phyloP scores from a whole-genome alignment of 2,113 vertebrate species.

The Lepisosteus oculatus region DNA sequence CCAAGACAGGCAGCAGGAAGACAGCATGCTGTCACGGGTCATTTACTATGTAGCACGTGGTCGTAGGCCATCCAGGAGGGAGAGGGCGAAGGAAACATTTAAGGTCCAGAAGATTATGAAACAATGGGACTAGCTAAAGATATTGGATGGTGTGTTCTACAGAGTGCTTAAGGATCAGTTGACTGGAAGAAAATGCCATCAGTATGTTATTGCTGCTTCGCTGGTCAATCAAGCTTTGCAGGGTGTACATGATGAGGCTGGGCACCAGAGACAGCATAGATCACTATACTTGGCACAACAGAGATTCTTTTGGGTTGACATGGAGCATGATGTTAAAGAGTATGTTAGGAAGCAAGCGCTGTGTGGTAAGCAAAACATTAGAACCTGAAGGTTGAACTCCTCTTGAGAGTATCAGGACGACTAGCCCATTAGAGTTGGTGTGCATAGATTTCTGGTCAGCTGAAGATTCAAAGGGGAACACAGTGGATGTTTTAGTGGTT shows the following conservation, averaged over 20 bases:
- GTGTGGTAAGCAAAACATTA: constrained; percentile 14
- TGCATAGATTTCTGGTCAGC: constrained; percentile 20
- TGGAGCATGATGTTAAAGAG: constrained; percentile 16
- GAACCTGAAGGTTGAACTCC: constrained; percentile 14
- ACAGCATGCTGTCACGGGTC: neutral
- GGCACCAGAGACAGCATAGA: constrained; percentile 13
- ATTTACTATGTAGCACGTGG: neutral
- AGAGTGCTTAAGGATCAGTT: constrained; percentile 5
- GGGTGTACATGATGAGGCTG: neutral
- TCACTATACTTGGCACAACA: constrained; percentile 12
- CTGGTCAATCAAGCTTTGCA: neutral
- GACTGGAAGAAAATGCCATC: neutral
- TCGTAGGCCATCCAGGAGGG: neutral
- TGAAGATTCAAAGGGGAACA: constrained; percentile 6
- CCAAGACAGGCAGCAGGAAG: constrained; percentile 1
- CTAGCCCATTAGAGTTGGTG: constrained; percentile 9
- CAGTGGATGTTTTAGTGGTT: constrained; percentile 18
- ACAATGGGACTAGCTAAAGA: constrained; percentile 9
- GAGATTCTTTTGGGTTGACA: constrained; percentile 10
- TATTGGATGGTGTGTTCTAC: constrained; percentile 4
- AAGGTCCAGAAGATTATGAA: neutral
- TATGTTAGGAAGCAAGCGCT: constrained; percentile 14
- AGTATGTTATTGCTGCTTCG: neutral
- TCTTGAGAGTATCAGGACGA: constrained; percentile 15
- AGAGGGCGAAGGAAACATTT: neutral